Percentiles rank a stretch among this genome's conserved stretches.
phyloP scores from a whole-genome alignment of 1,140 invertebrate genomes.

The Paraescarpia echinospica region DNA sequence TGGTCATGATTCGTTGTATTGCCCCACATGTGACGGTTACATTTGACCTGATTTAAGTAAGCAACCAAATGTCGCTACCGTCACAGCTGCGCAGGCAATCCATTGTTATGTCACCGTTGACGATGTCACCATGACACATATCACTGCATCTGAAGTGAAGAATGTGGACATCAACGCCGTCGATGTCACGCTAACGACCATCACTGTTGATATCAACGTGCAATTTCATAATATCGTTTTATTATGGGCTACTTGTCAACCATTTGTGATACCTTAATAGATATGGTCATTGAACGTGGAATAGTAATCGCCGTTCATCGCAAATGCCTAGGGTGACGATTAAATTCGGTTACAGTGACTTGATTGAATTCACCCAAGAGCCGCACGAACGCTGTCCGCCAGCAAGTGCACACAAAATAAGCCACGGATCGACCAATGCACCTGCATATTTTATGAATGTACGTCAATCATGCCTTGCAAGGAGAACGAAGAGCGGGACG shows the following conservation, averaged over 20 bases:
- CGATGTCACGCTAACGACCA: not conserved
- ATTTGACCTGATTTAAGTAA: not conserved
- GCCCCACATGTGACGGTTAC: not conserved
- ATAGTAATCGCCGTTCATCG: not conserved
- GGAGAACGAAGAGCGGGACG: not conserved
- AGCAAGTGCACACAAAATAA: not conserved
- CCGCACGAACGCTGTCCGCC: not conserved
- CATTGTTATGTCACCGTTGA: not conserved
- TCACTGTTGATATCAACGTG: not conserved
- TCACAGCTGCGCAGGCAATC: not conserved
- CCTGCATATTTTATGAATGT: not conserved
- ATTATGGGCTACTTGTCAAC: not conserved
- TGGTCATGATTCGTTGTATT: not conserved
- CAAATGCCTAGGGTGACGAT: not conserved
- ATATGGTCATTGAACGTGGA: not conserved
- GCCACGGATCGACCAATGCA: not conserved
- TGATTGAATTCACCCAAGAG: not conserved
- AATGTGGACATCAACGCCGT: not conserved
- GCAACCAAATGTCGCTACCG: not conserved
- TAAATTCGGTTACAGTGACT: not conserved
- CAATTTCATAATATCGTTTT: not conserved
- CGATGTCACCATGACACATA: not conserved
- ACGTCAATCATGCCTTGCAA: not conserved
- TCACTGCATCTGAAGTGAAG: not conserved
- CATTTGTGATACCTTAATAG: not conserved